Percentiles rank a stretch among this genome's conserved stretches.
Conservation (phyloP, 2,113 vertebrate species). For the Lagopus muta region DNA sequence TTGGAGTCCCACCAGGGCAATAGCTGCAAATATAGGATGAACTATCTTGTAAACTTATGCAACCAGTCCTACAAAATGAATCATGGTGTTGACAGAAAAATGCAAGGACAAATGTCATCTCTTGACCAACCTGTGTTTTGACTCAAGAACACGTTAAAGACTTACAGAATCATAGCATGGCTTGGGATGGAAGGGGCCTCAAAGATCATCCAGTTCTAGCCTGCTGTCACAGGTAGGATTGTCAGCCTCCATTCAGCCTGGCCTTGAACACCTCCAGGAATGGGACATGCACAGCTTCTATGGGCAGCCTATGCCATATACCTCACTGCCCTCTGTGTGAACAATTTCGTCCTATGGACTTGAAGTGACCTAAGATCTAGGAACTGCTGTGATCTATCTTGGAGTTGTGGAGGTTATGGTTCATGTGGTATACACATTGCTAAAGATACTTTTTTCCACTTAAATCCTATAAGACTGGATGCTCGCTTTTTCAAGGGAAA, state of each 20-base stretch:
- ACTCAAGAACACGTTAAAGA: neutral
- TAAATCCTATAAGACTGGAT: neutral
- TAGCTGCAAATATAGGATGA: neutral
- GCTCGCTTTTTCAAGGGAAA: neutral
- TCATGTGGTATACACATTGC: too few relatives aligned
- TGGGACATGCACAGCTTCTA: too few relatives aligned
- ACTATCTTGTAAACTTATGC: neutral
- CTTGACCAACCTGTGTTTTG: constrained; percentile 8
- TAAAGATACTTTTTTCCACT: neutral
- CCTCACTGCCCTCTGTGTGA: too few relatives aligned
- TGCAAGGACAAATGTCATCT: neutral
- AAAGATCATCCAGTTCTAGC: too few relatives aligned
- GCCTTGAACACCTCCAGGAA: too few relatives aligned
- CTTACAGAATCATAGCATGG: too few relatives aligned
- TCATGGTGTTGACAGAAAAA: constrained; percentile 1
- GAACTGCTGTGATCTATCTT: neutral
- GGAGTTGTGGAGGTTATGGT: too few relatives aligned
- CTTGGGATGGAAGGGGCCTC: too few relatives aligned
- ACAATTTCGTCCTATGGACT: neutral
- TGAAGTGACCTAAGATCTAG: neutral
- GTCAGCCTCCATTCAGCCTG: too few relatives aligned
- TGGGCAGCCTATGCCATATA: too few relatives aligned
- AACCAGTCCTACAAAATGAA: neutral
- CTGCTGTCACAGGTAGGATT: too few relatives aligned
- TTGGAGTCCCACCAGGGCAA: neutral